Evolutionary conservation across 2,888 invertebrate genomes (phyloP), one percentile per base, ranked within the genome.

Genomic region (Scaptomyza tumidula): DNA sequence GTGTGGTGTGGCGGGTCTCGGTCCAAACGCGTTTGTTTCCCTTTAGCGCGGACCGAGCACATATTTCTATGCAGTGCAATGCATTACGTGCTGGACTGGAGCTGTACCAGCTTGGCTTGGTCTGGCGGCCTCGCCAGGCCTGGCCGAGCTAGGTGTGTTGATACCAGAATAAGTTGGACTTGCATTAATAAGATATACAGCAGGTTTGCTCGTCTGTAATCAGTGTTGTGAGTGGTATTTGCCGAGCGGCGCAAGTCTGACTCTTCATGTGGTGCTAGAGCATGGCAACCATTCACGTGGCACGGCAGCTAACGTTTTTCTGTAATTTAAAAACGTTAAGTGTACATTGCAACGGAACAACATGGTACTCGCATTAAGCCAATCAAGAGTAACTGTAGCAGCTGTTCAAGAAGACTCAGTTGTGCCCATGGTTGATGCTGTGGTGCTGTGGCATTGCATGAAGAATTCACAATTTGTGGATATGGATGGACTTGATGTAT

Each of bases 21-120:
- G 87, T 84, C 87, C 87, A 72, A 82, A 87, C 86, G 84, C 84
- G 72, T 84, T 82, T 84, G 84, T 58, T 89, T 88, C 86, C 85
- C 85, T 88, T 88, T 89, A 84, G 83, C 83, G 87, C 85, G 83
- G 83, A 84, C 83, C 83, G 83, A 84, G 86, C 85, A 82, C 83
- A 83, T 84, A 67, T 85, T 69, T 77, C 77, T 84, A 86, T 83
- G 82, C 82, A 77, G 84, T 86, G 83, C 83, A 86, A 72, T 81
- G 83, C 85, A 84, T 79, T 78, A 74, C 78, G 80, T 76, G 77
- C 61, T 71, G 62, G 56, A 37, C 44, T 63, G 75, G 75, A 31
- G 56, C 65, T 60, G 57, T 33, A 41, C 45, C 55, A 60, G 56
- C 61, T 35, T 54, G 41, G 62, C 70, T 11, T 50, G 49, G 50